Conservation (phyloP, 2,797 vertebrate species). For the Podargus strigoides region DNA sequence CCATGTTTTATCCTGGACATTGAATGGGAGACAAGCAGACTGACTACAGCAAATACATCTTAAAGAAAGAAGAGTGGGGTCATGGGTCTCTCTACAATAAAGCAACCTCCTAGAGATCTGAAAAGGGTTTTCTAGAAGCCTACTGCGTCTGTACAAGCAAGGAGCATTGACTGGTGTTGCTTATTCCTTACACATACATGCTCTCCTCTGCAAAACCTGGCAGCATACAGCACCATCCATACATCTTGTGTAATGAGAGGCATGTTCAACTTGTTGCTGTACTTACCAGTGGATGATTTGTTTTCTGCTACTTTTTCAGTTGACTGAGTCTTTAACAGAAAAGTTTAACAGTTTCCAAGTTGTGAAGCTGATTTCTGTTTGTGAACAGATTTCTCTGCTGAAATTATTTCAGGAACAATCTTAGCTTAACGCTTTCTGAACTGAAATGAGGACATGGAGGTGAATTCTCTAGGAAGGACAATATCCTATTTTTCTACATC, state of each 20-base stretch:
- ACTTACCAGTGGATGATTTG: not conserved
- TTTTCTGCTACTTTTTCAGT: not conserved
- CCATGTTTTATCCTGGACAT: not conserved
- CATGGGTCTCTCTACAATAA: not conserved
- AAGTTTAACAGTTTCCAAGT: slow-evolving; percentile 30
- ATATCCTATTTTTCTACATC: not conserved
- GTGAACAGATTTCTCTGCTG: not conserved
- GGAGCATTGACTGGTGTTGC: not conserved
- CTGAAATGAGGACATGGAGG: not conserved
- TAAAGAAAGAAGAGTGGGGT: not conserved
- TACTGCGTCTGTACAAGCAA: not conserved
- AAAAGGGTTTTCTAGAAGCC: not conserved
- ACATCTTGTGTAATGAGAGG: not conserved
- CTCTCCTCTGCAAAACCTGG: not conserved
- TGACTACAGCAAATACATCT: not conserved
- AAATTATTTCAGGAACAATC: not conserved
- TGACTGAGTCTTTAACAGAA: not conserved
- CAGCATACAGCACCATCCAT: not conserved
- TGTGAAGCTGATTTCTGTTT: not conserved
- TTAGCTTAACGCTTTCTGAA: not conserved
- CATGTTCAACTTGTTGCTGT: not conserved
- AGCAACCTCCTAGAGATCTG: not conserved
- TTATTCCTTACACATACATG: not conserved
- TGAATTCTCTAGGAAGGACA: not conserved
- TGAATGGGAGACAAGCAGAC: not conserved